phyloP scores from a whole-genome alignment of 2,888 invertebrate genomes.

The Melinaea menophilus region DNA sequence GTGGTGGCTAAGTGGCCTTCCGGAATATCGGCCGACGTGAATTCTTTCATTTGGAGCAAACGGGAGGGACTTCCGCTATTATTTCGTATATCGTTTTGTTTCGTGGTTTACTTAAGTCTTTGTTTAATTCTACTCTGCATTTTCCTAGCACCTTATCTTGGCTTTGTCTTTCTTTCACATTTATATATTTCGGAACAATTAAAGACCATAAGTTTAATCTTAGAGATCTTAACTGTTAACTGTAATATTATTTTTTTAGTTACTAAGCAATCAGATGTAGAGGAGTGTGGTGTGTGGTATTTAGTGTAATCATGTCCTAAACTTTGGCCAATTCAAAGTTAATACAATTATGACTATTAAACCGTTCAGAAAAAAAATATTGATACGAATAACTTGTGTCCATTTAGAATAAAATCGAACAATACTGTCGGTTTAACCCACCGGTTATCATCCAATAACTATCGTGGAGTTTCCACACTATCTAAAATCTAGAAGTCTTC shows the following conservation, averaged over 20 bases:
- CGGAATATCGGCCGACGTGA: slow-evolving; percentile 63
- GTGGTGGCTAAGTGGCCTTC: slow-evolving; percentile 66
- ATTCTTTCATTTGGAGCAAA: slow-evolving; percentile 60
- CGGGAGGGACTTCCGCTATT: slow-evolving; percentile 57
- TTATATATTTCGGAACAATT: neutral
- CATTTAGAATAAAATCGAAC: slow-evolving; percentile 24
- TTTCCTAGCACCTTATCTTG: too few species aligned
- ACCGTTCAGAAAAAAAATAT: too few species aligned
- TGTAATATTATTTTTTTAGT: too few species aligned
- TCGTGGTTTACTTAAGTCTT: slow-evolving; percentile 12
- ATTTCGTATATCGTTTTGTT: slow-evolving; percentile 46
- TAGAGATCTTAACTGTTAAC: too few species aligned
- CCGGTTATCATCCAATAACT: slow-evolving; percentile 33
- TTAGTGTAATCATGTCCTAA: too few species aligned
- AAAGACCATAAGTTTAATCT: too few species aligned
- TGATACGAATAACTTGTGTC: neutral
- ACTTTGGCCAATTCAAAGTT: too few species aligned
- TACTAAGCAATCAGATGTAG: too few species aligned
- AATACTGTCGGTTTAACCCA: slow-evolving; percentile 28
- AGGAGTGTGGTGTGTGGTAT: too few species aligned
- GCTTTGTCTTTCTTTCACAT: too few species aligned
- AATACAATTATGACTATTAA: too few species aligned
- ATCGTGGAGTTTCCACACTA: slow-evolving; percentile 35
- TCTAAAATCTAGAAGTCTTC: slow-evolving; percentile 28
- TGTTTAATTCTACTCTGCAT: slow-evolving; percentile 14